These are phyloP conservation scores for Acanthisitta chloris DNA, from an alignment of 2,113 vertebrate species.

Conservation along the genomic window DNA sequence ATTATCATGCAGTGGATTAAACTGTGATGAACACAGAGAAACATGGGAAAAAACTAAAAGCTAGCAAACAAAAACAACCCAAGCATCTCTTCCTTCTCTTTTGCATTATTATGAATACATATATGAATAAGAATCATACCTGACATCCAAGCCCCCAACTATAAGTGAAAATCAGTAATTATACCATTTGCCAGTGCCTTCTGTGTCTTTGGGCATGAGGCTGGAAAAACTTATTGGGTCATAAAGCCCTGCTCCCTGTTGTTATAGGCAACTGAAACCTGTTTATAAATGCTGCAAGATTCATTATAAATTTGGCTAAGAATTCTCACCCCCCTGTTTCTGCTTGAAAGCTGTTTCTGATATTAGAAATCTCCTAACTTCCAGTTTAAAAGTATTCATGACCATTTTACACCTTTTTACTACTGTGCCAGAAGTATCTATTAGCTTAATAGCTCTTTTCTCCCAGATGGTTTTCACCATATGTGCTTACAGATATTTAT, in stretches of 20 bases:
- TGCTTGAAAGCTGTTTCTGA: not conserved
- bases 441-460: not conserved
- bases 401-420: not conserved
- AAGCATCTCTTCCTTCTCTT: not conserved
- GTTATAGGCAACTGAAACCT: not conserved
- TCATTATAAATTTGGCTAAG: not conserved
- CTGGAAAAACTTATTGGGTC: not conserved
- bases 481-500: constrained; percentile 2
- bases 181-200: not conserved
- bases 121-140: not conserved
- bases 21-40: not conserved
- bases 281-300: not conserved
- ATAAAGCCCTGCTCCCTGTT: not conserved
- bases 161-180: not conserved
- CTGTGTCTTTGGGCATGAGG: not conserved
- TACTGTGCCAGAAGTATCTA: not conserved
- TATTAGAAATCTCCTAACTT: not conserved
- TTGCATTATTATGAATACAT: not conserved
- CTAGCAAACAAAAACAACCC: not conserved
- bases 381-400: not conserved
- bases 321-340: not conserved
- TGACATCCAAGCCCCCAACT: not conserved
- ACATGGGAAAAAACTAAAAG: not conserved
- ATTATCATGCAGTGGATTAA: not conserved
- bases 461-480: not conserved